Evolutionary conservation across 1,140 invertebrate species (phyloP).

Genomic region (Zaprionus taronus): DNA sequence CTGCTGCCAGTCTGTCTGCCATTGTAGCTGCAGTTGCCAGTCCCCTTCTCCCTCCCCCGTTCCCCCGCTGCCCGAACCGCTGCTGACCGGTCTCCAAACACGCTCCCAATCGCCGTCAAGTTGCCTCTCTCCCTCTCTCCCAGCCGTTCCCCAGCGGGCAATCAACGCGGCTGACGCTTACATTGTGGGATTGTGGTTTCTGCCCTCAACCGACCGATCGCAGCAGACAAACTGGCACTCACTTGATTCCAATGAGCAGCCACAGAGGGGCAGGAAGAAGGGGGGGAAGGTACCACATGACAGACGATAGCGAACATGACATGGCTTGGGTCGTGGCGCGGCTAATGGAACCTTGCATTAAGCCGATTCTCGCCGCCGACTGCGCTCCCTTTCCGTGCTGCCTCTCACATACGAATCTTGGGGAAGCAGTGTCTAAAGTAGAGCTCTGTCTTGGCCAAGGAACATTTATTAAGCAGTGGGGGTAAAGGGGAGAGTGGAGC

Average conservation of each 20-base stretch:
- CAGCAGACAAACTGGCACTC: slow-evolving; percentile 79
- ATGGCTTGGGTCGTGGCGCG: slow-evolving; percentile 46
- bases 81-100: slow-evolving; percentile 29
- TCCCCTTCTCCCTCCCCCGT: no score
- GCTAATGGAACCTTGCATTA: slow-evolving; percentile 74
- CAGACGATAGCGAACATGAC: slow-evolving; percentile 25
- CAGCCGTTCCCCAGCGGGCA: slow-evolving; percentile 25
- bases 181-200: slow-evolving; percentile 49
- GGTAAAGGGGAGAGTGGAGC: background rate
- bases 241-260: slow-evolving; percentile 75
- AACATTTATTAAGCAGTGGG: background rate
- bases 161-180: slow-evolving; percentile 43
- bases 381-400: slow-evolving; percentile 25
- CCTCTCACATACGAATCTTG: slow-evolving; percentile 35
- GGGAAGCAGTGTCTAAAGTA: slow-evolving; percentile 16
- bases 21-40: slow-evolving; percentile 35
- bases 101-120: slow-evolving; percentile 42
- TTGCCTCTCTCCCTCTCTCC: slow-evolving; percentile 22
- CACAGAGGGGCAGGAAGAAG: background rate
- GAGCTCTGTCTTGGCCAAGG: background rate
- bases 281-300: background rate
- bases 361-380: slow-evolving; percentile 25
- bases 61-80: slow-evolving; percentile 2
- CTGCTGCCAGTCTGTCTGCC: slow-evolving; percentile 58
- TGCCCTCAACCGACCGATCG: slow-evolving; percentile 60